Percentiles rank a stretch among this genome's conserved stretches.
Evolutionary conservation across 2,888 invertebrate species (phyloP).

Genomic region (Cantharis rustica): DNA sequence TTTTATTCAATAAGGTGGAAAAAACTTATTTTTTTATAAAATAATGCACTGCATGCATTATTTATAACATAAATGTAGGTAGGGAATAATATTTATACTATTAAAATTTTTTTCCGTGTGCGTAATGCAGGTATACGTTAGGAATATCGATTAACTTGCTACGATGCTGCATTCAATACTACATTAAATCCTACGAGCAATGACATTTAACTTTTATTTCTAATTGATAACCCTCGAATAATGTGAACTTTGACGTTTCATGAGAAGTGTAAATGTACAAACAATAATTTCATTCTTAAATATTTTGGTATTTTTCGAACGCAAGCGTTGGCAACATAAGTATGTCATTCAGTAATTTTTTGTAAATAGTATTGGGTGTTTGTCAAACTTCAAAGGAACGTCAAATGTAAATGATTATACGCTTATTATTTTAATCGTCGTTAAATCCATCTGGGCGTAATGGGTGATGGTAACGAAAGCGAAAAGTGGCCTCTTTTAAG

Average conservation of each 20-base stretch:
- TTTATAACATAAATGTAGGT: too few relatives aligned
- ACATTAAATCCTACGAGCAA: neutral
- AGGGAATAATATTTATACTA: too few relatives aligned
- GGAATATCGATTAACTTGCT: neutral
- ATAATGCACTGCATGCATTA: too few relatives aligned
- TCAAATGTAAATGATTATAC: constrained; percentile 10
- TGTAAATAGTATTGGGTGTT: neutral
- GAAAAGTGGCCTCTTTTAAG: constrained; percentile 67
- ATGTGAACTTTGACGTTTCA: neutral
- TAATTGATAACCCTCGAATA: neutral
- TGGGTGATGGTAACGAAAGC: constrained; percentile 68
- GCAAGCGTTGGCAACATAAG: neutral
- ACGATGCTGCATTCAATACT: neutral
- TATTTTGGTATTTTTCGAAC: neutral
- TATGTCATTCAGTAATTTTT: neutral
- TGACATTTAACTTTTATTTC: neutral
- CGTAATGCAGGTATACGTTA: neutral
- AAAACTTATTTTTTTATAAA: too few relatives aligned
- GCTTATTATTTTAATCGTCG: constrained; percentile 3
- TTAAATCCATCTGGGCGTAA: constrained; percentile 39
- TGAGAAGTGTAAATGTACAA: neutral
- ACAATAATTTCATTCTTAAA: neutral
- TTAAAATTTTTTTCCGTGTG: neutral
- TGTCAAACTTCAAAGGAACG: constrained; percentile 10
- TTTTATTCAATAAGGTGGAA: too few relatives aligned